Base-by-base conservation (phyloP, 2,797 vertebrate species). In the Eremophila alpestris region DNA sequence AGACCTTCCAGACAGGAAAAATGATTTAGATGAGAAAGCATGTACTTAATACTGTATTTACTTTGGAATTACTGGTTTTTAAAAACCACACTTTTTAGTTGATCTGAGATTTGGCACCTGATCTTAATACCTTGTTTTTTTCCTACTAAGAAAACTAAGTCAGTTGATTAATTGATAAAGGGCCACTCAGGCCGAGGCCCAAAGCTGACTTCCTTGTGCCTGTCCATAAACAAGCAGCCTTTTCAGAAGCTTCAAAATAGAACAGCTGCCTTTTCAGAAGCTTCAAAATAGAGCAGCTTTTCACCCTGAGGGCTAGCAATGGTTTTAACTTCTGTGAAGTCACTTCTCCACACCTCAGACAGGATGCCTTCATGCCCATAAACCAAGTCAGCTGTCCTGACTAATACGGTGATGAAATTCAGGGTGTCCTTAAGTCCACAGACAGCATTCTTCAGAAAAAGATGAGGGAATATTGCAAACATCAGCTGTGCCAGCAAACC, bases 291-390 rank as follows among this genome's bases (percentile, higher is more conserved):
- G 45, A 94, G 16, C 63, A 82, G 81, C 87, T 95, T 95, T 87
- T 78, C 75, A 90, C 67, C 59, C 74, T 58, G 91, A 95, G 75
- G 88, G 34, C 85, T 89, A 91, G 87, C 52, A 38, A 45, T 70
- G 64, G 73, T 95, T 93, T 94, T 96, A 97, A 96, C 94, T 97
- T 97, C 96, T 96, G 64, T 97, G 96, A 97, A 97, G 95, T 96
- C 89, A 64, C 93, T 89, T 91, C 62, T 76, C 54, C 65, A 46
- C 54, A 54, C 63, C 55, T 93, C 0, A 0, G 46, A 89, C 46
- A 71, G 71, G 87, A 60, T 36, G 29, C 74, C 67, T 94, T 90
- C 84, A 23, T 6, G 20, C 51, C 60, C 71, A 46, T 58, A 87
- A 69, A 75, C 29, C 22, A 40, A 36, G 67, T 63, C 82, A 58